Evolutionary conservation across 2,797 vertebrate genomes (phyloP), one percentile per base, ranked within the genome.

Genomic region (Mormyrops boulengeri): DNA sequence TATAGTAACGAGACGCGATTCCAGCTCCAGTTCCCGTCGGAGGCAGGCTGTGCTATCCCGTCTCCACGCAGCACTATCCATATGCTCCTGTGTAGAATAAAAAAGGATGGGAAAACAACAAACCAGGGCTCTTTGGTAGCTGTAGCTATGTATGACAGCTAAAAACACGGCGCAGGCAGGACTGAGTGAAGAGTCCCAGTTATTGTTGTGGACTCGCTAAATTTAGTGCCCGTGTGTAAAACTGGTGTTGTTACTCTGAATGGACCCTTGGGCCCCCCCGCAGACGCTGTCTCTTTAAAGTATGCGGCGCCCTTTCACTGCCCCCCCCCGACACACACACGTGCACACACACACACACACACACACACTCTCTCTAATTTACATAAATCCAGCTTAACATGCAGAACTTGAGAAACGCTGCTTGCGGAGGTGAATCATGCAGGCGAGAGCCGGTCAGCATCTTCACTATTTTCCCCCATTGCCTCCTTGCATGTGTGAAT

Each of bases 61-160:
- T 49, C 17, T 60, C 73, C 86, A 62, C 89, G 44, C 89, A 62
- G 73, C 88, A 80, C 49, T 49, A 57, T 22, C 89, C 85, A 87
- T 89, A 89, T 89, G 89, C 66, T 50, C 41, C 34, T 44, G 34
- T 80, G 69, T 87, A 80, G 9, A 30, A 80, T 0, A 82, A 11
- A 3, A 19, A 12, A 30, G 52, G 3, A 7, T 30, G 4, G 47
- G 52, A 55, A 47, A 47, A 57, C 53, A 77, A 52, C 60, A 50
- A 87, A 73, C 38, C 66, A 44, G 9, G 47, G 89, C 62, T 50
- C 26, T 87, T 50, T 77, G 85, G 6, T 57, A 26, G 89, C 34
- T 73, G 49, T 57, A 17, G 66, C 12, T 55, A 3, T 57, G 19
- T 7, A 26, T 19, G 11, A 49, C 41, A 9, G 53, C 14, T 50